Base-by-base conservation (phyloP, 2,888 invertebrate species). In the Tortricodes alternella region DNA sequence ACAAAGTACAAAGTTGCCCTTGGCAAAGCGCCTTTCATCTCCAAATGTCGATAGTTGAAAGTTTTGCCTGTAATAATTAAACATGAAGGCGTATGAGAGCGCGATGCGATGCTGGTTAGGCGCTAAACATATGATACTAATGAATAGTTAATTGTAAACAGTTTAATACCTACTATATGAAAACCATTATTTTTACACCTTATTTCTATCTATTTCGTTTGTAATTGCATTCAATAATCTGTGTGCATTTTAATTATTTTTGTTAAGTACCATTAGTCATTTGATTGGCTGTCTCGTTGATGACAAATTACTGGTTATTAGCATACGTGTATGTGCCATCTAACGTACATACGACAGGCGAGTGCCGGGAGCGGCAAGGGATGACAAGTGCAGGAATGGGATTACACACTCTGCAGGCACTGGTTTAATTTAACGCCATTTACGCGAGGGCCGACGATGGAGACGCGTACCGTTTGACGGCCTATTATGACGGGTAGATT, bases 381-480 rank as follows among this genome's bases (percentile, higher is more conserved):
- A 53, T 2, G 16, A 8, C 35, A 3, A 13, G 21, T 13, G 32
- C 37, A 29, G 49, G 61, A 58, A 58, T 63, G 69, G 69, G 74
- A 75, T 78, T 72, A 76, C 66, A 70, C 70, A 73, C 73, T 73
- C 61, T 60, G 64, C 62, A 61, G 58, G 68, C 60, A 60, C 55
- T 67, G 61, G 70, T 71, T 70, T 74, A 78, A 81, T 81, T 80
- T 80, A 70, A 74, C 76, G 74, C 74, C 71, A 76, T 73, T 74
- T 75, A 68, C 70, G 53, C 62, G 62, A 62, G 59, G 59, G 61
- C 58, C 63, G 63, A 61, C 63, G 62, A 32, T 27, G 41, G 48
- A 49, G 50, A 62, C 63, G 66, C 66, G 56, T 53, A 62, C 64
- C 53, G 68, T 66, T 73, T 75, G 75, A 74, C 70, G 70, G 61